Base-by-base conservation (phyloP, 2,113 vertebrate species). In the Bubo bubo region DNA sequence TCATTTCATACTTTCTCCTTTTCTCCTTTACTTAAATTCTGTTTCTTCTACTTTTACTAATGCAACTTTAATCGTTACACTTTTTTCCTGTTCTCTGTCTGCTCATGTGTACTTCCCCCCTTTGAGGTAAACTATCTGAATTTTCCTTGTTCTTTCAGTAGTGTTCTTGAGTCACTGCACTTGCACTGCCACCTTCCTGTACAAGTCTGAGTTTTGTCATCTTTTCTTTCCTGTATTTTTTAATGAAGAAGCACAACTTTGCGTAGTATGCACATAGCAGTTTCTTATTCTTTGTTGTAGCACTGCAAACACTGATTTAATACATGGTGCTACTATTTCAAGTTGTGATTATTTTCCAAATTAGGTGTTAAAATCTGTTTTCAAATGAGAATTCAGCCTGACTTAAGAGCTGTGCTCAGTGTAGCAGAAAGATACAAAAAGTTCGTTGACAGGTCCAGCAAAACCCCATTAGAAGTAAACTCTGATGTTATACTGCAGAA, bases 41-140 rank as follows among this genome's bases (percentile, higher is more conserved):
- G 0, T 81, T 90, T 71, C 12, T 79, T 95, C 15, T 74, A 3
- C 39, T 59, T 22, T 63, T 79, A 53, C 2, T 10, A 55, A 4
- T 13, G 14, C 21, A 35, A 27, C 41, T 70, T 60, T 6, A 39
- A 30, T 88, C 26, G 19, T 60, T 76, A 21, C 7, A 7, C 0
- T 1, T 28, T 49, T 82, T 64, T 64, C 41, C 28, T 71, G 0
- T 41, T 72, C 8, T 68, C 9, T 74, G 2, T 79, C 26, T 90
- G 34, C 5, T 83, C 1, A 3, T n/a, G 4, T 6, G n/a, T 11
- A 0, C 41, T 77, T 73, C 8, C 13, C 13, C 41, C 8, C 21
- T 76, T 43, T 23, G 52, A 67, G 24, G 32, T 73, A 28, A 89
- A 67, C 32, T 39, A 0, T n/a, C n/a, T 39, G 43, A 79, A 50